Conservation (phyloP, 2,797 vertebrate genomes). For the Sebastes cheni region DNA sequence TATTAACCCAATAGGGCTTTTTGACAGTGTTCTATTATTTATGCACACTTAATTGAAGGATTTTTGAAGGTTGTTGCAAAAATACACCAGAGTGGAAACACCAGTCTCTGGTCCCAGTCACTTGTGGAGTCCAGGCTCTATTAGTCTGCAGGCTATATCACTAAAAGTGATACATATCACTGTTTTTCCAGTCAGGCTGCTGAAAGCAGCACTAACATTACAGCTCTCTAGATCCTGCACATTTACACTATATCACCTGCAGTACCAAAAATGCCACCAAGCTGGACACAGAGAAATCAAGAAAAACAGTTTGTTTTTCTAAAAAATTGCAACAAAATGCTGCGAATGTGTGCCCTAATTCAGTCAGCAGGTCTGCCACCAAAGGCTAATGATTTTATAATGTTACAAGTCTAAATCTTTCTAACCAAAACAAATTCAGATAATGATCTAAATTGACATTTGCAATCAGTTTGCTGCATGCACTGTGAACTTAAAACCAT, state of each 20-base stretch:
- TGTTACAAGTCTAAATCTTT: not conserved
- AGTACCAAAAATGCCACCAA: not conserved
- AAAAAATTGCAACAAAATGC: not conserved
- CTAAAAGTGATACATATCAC: not conserved
- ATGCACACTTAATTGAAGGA: not conserved
- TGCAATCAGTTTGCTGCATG: not conserved
- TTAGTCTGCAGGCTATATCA: not conserved
- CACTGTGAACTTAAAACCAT: not conserved
- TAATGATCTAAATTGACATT: not conserved
- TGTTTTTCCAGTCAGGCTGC: not conserved
- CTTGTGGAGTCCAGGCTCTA: not conserved
- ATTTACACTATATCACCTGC: not conserved
- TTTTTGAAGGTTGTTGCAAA: not conserved
- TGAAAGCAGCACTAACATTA: not conserved
- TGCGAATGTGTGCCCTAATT: not conserved
- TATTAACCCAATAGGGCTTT: not conserved
- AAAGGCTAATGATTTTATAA: not conserved
- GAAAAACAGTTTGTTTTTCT: not conserved
- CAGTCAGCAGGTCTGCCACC: not conserved
- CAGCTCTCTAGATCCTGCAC: not conserved
- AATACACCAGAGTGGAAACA: not conserved
- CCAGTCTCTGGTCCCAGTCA: not conserved
- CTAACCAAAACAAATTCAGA: not conserved
- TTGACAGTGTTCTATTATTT: not conserved
- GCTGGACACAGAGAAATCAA: not conserved